Conservation (phyloP, 2,113 vertebrate genomes). For the Elgaria multicarinata region DNA sequence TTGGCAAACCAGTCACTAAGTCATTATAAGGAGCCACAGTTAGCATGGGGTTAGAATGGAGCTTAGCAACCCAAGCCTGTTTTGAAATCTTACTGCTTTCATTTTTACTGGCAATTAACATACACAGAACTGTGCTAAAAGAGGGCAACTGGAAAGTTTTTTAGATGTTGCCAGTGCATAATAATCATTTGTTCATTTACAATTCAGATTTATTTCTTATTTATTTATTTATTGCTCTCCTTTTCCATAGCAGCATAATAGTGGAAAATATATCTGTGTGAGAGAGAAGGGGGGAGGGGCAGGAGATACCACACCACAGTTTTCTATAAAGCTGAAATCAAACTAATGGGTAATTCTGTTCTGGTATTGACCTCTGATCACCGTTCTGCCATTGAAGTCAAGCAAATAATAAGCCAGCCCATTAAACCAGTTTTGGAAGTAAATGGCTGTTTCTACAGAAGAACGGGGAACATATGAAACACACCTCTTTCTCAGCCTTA, state of each 20-base stretch:
- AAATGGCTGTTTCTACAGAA: constrained; percentile 65
- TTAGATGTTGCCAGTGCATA: constrained; percentile 64
- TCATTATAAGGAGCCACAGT: constrained; percentile 16
- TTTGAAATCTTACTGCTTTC: constrained; percentile 47
- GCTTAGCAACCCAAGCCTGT: constrained; percentile 6
- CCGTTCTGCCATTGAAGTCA: constrained; percentile 60
- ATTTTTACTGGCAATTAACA: constrained; percentile 69
- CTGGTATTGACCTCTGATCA: constrained; percentile 56
- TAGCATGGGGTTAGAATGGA: not conserved
- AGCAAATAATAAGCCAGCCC: constrained; percentile 65
- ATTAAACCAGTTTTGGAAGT: constrained; percentile 65
- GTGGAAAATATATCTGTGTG: constrained; percentile 21
- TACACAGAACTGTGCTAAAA: constrained; percentile 63
- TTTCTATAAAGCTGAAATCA: constrained; percentile 48
- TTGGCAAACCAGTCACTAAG: constrained; percentile 38
- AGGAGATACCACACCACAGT: constrained; percentile 19
- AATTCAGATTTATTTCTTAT: constrained; percentile 62
- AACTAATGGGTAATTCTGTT: constrained; percentile 64
- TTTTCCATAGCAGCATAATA: constrained; percentile 48
- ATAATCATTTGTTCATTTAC: constrained; percentile 68
- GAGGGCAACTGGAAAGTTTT: constrained; percentile 57
- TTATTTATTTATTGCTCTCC: constrained; percentile 7
- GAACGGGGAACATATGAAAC: constrained; percentile 49
- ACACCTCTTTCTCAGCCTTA: constrained; percentile 34
- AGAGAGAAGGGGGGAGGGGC: not conserved